Evolutionary conservation across 2,888 invertebrate genomes (phyloP).

Genomic region (Hydropsyche betteni): DNA sequence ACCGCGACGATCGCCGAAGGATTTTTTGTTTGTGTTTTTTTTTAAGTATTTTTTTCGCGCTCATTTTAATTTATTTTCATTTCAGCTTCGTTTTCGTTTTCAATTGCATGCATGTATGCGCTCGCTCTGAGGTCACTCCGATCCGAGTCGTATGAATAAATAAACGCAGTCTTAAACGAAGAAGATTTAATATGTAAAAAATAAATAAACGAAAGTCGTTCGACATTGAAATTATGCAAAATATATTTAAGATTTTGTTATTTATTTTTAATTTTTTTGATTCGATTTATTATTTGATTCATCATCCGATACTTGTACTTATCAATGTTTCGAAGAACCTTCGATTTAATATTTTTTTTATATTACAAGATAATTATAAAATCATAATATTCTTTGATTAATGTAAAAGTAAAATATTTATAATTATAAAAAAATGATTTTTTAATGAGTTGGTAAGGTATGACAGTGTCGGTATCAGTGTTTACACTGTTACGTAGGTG

Average conservation of each 20-base stretch:
- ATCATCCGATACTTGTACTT: not conserved
- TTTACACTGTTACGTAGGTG: slow-evolving; percentile 36
- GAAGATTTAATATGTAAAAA: too few species aligned
- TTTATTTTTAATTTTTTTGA: not conserved
- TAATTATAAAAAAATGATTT: not conserved
- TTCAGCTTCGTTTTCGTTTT: too few species aligned
- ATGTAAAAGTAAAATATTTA: too few species aligned
- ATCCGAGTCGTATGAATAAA: slow-evolving; percentile 2
- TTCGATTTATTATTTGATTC: not conserved
- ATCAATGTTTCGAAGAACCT: too few species aligned
- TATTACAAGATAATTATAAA: too few species aligned
- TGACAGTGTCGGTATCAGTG: slow-evolving; percentile 34
- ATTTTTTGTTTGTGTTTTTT: too few species aligned
- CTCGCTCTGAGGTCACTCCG: slow-evolving; percentile 1
- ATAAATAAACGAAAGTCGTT: not conserved
- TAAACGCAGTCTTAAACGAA: too few species aligned
- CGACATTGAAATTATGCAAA: slow-evolving; percentile 21
- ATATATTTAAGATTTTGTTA: too few species aligned
- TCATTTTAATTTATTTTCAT: too few species aligned
- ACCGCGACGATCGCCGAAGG: slow-evolving; percentile 11
- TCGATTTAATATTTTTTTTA: too few species aligned
- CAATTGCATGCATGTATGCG: not conserved
- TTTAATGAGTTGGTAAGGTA: slow-evolving; percentile 1
- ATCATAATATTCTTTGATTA: too few species aligned
- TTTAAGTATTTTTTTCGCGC: too few species aligned